Evolutionary conservation across 1,140 invertebrate genomes (phyloP).

Genomic region (Diprion similis): DNA sequence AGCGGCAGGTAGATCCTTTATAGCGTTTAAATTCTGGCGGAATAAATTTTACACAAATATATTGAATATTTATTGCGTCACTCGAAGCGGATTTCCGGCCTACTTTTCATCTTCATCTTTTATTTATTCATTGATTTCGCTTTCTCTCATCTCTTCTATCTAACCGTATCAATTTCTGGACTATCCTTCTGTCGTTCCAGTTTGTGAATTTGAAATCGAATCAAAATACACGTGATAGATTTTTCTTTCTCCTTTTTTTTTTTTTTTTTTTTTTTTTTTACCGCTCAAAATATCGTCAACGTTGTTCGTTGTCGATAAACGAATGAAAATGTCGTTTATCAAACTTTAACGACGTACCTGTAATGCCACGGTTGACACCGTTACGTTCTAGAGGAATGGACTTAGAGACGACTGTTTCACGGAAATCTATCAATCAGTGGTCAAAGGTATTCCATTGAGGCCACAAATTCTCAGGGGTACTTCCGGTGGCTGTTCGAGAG

Average conservation of each 20-base stretch:
- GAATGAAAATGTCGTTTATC: too few species aligned
- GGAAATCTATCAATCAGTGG: neutral
- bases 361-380: too few species aligned
- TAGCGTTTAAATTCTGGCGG: neutral
- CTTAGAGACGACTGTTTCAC: neutral
- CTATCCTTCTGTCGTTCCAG: too few species aligned
- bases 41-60: neutral
- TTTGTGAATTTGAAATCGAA: too few species aligned
- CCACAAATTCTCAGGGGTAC: neutral
- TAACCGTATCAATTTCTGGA: too few species aligned
- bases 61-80: neutral
- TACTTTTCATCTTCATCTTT: neutral
- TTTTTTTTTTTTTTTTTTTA: too few species aligned
- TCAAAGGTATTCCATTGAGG: neutral
- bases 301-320: too few species aligned
- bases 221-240: too few species aligned
- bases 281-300: too few species aligned
- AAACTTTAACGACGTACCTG: too few species aligned
- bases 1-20: neutral
- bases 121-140: neutral
- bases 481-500: neutral
- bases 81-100: neutral
- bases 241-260: too few species aligned
- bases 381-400: neutral
- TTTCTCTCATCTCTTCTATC: neutral